Evolutionary conservation across 2,888 invertebrate species (phyloP).

Genomic region (Torymus auratus): DNA sequence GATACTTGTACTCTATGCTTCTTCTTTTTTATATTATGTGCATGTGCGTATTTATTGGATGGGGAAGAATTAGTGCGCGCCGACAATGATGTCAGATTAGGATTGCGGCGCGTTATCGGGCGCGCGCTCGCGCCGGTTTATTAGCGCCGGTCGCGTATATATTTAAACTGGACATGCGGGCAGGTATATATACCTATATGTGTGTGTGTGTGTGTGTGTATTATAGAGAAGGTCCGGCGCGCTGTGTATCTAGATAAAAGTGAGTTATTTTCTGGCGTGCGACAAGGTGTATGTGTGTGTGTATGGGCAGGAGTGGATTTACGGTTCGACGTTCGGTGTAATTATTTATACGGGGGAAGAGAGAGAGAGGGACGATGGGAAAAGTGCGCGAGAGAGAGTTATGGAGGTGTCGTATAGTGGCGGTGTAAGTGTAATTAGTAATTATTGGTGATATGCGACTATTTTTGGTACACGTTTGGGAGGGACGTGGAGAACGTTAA

Average conservation of each 20-base stretch:
- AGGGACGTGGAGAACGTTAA: no score
- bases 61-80: not conserved
- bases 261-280: conserved; percentile 16
- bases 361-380: not conserved
- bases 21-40: no score
- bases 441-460: not conserved
- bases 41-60: no score
- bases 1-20: no score
- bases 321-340: not conserved
- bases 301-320: no score
- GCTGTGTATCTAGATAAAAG: conserved; percentile 17
- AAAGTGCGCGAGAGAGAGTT: not conserved
- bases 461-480: not conserved
- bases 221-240: conserved; percentile 10
- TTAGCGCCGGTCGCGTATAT: no score
- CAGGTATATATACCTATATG: no score
- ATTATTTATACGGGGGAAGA: not conserved
- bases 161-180: no score
- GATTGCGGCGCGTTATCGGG: not conserved
- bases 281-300: not conserved
- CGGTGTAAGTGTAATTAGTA: no score
- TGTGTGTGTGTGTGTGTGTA: not conserved
- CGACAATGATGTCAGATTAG: conserved; percentile 13
- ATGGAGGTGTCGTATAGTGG: no score
- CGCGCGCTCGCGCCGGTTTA: not conserved